phyloP scores from a whole-genome alignment of 2,888 invertebrate species.

The Acronicta psi region DNA sequence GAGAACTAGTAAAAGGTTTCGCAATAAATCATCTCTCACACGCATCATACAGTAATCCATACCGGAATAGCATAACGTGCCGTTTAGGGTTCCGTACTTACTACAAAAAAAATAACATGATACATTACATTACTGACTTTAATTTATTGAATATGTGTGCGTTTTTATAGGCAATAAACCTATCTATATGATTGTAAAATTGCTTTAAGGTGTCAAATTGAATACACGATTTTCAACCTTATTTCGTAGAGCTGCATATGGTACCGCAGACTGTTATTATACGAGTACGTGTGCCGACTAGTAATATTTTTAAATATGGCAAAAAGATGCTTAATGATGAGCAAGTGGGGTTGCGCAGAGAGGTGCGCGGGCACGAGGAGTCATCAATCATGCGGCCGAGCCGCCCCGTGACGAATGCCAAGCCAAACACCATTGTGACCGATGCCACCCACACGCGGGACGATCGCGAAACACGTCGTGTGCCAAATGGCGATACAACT shows the following conservation, averaged over 20 bases:
- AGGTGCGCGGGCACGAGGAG: conserved; percentile 26
- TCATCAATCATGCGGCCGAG: conserved; percentile 80
- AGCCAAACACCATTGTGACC: conserved; percentile 85
- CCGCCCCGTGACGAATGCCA: conserved; percentile 87
- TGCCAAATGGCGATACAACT: conserved; percentile 32
- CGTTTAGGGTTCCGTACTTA: conserved; percentile 45
- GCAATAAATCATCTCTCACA: conserved; percentile 42
- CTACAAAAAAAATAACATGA: conserved; percentile 42
- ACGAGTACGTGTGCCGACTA: conserved; percentile 21
- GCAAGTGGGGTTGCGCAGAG: conserved; percentile 35
- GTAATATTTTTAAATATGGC: conserved; percentile 39
- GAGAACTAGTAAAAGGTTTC: conserved; percentile 11
- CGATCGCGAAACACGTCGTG: conserved; percentile 60
- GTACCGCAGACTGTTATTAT: background rate
- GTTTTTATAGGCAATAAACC: conserved; percentile 48
- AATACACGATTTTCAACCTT: conserved; percentile 33
- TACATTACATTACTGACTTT: conserved; percentile 26
- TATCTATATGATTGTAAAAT: conserved; percentile 46
- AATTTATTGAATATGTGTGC: conserved; percentile 44
- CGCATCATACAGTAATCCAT: conserved; percentile 49
- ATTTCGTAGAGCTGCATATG: conserved; percentile 12
- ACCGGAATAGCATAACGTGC: conserved; percentile 22
- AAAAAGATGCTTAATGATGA: conserved; percentile 52
- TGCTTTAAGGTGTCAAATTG: conserved; percentile 46
- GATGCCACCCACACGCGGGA: conserved; percentile 79